Percentiles rank a stretch among this genome's conserved stretches.
These are phyloP conservation scores for Rhinolophus ferrumequinum DNA, from an alignment of 2,113 vertebrate genomes.

Conservation along the genomic window DNA sequence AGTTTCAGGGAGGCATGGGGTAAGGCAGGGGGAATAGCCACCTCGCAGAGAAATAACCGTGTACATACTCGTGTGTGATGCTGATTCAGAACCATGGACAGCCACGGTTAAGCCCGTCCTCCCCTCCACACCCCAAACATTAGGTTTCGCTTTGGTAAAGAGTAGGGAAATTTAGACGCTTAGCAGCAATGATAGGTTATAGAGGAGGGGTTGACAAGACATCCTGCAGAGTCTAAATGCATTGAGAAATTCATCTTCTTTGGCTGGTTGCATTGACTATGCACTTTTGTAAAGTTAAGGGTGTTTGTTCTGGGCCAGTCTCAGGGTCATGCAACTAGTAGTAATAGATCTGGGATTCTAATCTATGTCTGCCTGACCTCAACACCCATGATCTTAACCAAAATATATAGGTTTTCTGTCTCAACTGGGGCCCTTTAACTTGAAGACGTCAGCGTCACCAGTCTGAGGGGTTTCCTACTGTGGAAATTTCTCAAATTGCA, in stretches of 20 bases:
- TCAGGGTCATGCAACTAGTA: background rate
- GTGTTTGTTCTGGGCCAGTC: background rate
- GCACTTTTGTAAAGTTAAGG: background rate
- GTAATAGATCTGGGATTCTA: background rate
- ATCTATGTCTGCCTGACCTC: background rate
- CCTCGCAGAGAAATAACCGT: background rate
- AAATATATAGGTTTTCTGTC: background rate
- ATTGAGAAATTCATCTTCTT: background rate
- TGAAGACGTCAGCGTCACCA: background rate
- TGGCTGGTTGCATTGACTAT: background rate
- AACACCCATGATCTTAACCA: background rate
- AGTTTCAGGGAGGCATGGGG: background rate
- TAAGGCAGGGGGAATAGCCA: background rate
- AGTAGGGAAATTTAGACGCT: background rate
- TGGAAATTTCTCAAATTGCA: background rate
- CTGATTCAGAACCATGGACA: background rate
- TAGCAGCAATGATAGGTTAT: background rate
- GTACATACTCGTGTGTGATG: accelerated
- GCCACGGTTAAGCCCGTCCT: accelerated
- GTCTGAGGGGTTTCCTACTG: background rate
- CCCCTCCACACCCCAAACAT: accelerated
- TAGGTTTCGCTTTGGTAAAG: background rate
- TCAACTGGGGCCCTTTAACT: background rate
- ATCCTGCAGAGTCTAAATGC: background rate
- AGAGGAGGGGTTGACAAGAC: background rate